phyloP scores from a whole-genome alignment of 2,113 vertebrate species.

The Erpornis zantholeuca region DNA sequence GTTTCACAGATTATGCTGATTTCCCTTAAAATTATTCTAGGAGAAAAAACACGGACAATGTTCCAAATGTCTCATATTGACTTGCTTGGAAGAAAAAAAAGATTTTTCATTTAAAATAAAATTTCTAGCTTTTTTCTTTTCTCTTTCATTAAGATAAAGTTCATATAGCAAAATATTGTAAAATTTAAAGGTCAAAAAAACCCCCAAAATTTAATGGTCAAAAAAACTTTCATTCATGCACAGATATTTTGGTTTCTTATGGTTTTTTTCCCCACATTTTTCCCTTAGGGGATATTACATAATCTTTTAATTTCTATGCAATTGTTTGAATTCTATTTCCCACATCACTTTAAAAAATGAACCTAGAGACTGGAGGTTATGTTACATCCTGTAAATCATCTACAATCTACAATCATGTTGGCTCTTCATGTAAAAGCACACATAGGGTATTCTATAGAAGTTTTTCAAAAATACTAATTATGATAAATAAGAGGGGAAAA shows the following conservation, averaged over 20 bases:
- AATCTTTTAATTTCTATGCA: not conserved
- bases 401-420: not conserved
- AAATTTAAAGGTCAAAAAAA: not conserved
- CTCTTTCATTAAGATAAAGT: not conserved
- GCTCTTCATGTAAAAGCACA: not conserved
- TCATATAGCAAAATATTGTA: not conserved
- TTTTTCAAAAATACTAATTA: not conserved
- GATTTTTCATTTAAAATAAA: not conserved
- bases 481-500: not conserved
- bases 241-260: not conserved
- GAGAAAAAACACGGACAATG: not conserved
- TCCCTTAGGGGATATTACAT: not conserved
- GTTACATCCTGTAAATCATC: not conserved
- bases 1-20: not conserved
- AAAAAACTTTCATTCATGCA: not conserved
- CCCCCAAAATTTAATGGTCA: not conserved
- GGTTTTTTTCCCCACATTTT: not conserved
- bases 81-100: not conserved
- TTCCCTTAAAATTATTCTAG: not conserved
- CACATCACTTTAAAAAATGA: not conserved
- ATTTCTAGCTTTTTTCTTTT: accelerated
- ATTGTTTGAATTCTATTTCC: not conserved
- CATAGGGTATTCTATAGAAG: not conserved
- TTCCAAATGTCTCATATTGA: not conserved
- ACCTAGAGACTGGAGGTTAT: not conserved